Evolutionary conservation across 2,888 invertebrate genomes (phyloP).

Genomic region (Thecophora atra): DNA sequence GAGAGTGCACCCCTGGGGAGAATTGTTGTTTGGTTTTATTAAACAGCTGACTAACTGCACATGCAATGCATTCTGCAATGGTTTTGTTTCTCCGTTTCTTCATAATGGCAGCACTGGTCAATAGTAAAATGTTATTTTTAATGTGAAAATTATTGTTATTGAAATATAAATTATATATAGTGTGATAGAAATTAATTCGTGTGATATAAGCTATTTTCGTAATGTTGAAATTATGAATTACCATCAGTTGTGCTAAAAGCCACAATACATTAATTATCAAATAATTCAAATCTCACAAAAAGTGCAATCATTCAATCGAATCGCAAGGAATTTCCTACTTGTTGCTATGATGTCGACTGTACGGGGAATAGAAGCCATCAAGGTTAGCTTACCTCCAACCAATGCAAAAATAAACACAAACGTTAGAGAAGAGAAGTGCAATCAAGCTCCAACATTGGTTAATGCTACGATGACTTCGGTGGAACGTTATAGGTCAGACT

Average conservation of each 20-base stretch:
- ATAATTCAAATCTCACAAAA: too few species aligned
- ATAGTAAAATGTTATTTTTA: too few species aligned
- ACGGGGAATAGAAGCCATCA: constrained; percentile 61
- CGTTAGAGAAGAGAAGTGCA: constrained; percentile 51
- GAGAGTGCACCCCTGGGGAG: too few species aligned
- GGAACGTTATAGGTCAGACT: constrained; percentile 56
- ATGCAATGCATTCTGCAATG: too few species aligned
- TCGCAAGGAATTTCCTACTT: not conserved
- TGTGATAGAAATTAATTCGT: not conserved
- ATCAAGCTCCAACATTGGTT: constrained; percentile 8
- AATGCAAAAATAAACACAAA: constrained; percentile 49
- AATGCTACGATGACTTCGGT: constrained; percentile 56
- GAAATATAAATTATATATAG: too few species aligned
- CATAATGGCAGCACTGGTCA: too few species aligned
- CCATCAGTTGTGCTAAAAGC: not conserved
- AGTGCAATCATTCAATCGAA: not conserved
- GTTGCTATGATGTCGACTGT: constrained; percentile 46
- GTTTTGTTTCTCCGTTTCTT: too few species aligned
- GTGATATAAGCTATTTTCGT: not conserved
- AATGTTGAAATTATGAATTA: too few species aligned
- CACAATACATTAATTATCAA: not conserved
- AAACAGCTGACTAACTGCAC: too few species aligned
- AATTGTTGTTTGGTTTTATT: too few species aligned
- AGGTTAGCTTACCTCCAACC: constrained; percentile 53
- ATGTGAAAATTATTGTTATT: too few species aligned